phyloP scores from a whole-genome alignment of 2,113 vertebrate species.

The Aphyosemion australe region DNA sequence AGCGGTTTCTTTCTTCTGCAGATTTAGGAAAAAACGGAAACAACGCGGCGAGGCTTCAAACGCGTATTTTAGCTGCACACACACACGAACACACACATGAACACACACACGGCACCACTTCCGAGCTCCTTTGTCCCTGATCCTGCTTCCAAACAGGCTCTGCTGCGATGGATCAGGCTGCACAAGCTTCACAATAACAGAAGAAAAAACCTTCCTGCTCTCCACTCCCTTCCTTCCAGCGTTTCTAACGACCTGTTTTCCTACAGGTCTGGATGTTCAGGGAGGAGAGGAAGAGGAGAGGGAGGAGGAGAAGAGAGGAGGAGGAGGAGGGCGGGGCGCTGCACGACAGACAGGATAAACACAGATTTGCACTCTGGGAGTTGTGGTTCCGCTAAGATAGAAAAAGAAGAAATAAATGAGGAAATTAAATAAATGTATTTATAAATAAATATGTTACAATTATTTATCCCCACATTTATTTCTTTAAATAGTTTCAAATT shows the following conservation, averaged over 20 bases:
- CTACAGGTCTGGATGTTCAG: conserved; percentile 10
- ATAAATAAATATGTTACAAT: no score
- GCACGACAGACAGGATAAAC: no score
- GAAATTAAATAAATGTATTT: no score
- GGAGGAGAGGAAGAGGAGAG: not conserved
- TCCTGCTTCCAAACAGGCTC: conserved; percentile 1
- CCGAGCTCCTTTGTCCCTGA: conserved; percentile 28
- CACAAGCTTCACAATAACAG: conserved; percentile 20
- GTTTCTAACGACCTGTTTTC: conserved; percentile 40
- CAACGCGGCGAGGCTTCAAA: conserved; percentile 35
- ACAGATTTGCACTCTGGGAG: conserved; percentile 63
- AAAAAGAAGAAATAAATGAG: no score
- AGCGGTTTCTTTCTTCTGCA: not conserved
- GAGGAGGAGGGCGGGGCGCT: no score
- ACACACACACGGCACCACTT: not conserved
- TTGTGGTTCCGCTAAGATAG: conserved; percentile 41
- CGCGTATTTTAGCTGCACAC: conserved; percentile 50
- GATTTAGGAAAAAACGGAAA: conserved; percentile 8
- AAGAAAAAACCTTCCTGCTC: conserved; percentile 1
- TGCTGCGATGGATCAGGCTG: conserved; percentile 40
- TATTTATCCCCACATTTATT: no score
- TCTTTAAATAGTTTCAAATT: no score
- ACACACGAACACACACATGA: no score
- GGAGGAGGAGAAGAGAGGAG: conserved; percentile 6
- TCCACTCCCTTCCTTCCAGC: conserved; percentile 61